A percentile compares a stretch with the other conserved stretches of the same genome.
Conservation (phyloP, 2,113 vertebrate species). For the Hydropotes inermis region DNA sequence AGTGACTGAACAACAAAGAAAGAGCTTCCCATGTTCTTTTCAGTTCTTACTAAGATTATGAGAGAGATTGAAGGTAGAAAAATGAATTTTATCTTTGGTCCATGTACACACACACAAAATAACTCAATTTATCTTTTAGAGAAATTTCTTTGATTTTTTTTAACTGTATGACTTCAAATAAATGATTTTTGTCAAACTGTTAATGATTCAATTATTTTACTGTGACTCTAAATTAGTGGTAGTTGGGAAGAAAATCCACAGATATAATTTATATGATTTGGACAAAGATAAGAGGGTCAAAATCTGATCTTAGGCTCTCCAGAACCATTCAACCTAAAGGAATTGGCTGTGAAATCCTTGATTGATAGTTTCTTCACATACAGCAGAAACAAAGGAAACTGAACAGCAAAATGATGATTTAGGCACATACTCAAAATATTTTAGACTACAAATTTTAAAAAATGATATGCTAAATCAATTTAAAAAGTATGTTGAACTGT, state of each 20-base stretch:
- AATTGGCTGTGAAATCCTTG: neutral
- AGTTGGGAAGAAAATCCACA: neutral
- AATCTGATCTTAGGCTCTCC: neutral
- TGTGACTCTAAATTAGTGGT: neutral
- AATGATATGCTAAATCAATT: neutral
- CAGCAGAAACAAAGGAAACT: neutral
- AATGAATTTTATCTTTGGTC: neutral
- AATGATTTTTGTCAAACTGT: neutral
- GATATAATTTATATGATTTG: neutral
- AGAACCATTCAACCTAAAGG: neutral
- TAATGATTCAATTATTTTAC: slow-evolving; percentile 17
- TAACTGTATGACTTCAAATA: slow-evolving; percentile 7
- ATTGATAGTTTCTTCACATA: neutral
- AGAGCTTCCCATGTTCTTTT: neutral
- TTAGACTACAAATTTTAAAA: neutral
- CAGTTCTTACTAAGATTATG: neutral
- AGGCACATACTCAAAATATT: neutral
- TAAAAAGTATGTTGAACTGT: neutral
- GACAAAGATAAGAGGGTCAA: neutral
- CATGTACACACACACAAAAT: neutral
- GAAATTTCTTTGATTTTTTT: slow-evolving; percentile 22
- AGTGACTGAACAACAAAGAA: neutral
- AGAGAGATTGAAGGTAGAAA: neutral
- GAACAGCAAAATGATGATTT: neutral
- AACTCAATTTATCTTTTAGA: neutral